Conservation (phyloP, 1,140 invertebrate species). For the Neodiprion fabricii region DNA sequence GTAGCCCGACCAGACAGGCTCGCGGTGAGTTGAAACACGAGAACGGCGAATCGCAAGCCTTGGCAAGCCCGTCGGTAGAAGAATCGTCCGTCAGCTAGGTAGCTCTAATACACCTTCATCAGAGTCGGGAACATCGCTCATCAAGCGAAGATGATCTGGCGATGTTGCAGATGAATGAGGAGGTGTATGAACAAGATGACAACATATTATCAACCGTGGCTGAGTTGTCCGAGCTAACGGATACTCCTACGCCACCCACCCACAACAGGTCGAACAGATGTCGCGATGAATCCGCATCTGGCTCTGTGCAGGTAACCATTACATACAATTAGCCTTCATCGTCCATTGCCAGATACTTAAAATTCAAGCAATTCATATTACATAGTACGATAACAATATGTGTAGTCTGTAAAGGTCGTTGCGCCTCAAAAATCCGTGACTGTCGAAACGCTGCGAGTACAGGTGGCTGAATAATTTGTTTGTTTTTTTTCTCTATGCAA, state of each 20-base stretch:
- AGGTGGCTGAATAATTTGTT: not conserved
- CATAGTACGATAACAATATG: not conserved
- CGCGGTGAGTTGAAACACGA: constrained; percentile 45
- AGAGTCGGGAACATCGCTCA: constrained; percentile 30
- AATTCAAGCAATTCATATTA: too few relatives aligned
- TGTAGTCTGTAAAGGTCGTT: not conserved
- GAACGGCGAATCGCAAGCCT: constrained; percentile 54
- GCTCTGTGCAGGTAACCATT: constrained; percentile 22
- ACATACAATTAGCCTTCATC: not conserved
- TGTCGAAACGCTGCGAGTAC: not conserved
- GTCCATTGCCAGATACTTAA: too few relatives aligned
- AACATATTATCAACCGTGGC: constrained; percentile 38
- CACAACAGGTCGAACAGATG: constrained; percentile 8
- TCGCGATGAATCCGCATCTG: not conserved
- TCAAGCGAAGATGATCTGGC: constrained; percentile 16
- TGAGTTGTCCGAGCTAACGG: constrained; percentile 34
- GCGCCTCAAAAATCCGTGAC: not conserved
- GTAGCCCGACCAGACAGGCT: constrained; percentile 52
- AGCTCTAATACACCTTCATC: constrained; percentile 46
- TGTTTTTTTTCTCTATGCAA: constrained; percentile 24
- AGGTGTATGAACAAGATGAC: constrained; percentile 37
- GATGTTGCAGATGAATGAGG: constrained; percentile 31
- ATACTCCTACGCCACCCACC: constrained; percentile 26
- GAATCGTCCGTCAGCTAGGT: constrained; percentile 59
- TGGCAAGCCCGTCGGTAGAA: constrained; percentile 55